phyloP scores from a whole-genome alignment of 2,797 vertebrate genomes.

The Protonibea diacanthus region DNA sequence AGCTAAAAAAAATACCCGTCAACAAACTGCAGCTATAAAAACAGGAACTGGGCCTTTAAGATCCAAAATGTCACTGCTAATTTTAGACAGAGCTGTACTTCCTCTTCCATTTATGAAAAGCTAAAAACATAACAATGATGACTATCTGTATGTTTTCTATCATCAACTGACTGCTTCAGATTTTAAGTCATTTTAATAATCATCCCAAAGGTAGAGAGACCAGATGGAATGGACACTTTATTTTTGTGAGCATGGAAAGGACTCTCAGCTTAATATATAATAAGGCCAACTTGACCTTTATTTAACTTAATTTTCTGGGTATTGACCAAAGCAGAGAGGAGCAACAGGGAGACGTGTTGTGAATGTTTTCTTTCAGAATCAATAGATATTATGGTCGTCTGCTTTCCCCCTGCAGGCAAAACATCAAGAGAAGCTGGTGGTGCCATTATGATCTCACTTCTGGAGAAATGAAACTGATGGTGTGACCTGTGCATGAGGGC shows the following conservation, averaged over 20 bases:
- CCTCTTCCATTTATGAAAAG: neutral
- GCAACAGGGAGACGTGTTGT: slow-evolving; percentile 21
- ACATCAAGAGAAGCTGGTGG: slow-evolving; percentile 9
- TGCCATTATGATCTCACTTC: slow-evolving; percentile 10
- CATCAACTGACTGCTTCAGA: neutral
- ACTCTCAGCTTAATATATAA: slow-evolving; percentile 11
- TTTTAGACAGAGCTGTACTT: neutral
- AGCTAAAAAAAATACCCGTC: too few species aligned
- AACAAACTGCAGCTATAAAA: neutral
- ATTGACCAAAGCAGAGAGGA: slow-evolving; percentile 44
- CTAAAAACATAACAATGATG: neutral
- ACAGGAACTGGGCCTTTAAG: neutral
- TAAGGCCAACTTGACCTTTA: slow-evolving; percentile 40
- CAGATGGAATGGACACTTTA: neutral
- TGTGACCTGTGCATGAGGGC: neutral
- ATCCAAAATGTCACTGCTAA: neutral
- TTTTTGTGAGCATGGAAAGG: slow-evolving; percentile 14
- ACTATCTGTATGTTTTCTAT: neutral
- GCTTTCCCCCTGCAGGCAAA: slow-evolving; percentile 17
- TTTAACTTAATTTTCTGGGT: slow-evolving; percentile 43
- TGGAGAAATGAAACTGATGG: slow-evolving; percentile 23
- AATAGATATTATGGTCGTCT: slow-evolving; percentile 26
- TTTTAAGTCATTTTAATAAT: neutral
- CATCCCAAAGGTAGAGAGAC: neutral
- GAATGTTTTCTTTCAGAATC: slow-evolving; percentile 51